Evolutionary conservation across 37 sponge, comb jelly and placozoan species (phyloP).

Genomic region (Tethya wilhelma): DNA sequence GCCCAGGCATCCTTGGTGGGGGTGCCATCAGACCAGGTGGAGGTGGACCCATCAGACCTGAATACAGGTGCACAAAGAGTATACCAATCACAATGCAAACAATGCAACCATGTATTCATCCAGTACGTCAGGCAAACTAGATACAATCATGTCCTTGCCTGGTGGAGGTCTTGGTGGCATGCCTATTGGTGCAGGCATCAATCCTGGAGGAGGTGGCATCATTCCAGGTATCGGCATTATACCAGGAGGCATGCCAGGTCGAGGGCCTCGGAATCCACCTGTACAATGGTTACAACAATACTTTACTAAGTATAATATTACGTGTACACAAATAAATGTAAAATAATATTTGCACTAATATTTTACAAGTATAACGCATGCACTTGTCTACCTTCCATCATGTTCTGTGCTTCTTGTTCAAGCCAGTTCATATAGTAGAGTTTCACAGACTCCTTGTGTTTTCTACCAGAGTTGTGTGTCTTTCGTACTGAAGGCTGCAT

Average conservation of each 20-base stretch:
- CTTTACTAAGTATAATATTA: not conserved
- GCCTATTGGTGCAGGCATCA: slow-evolving; percentile 38
- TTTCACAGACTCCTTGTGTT: slow-evolving; percentile 95
- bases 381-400: slow-evolving; percentile 67
- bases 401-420: slow-evolving; percentile 93
- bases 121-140: no score
- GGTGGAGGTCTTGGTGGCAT: slow-evolving; percentile 40
- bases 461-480: slow-evolving; percentile 97
- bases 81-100: not conserved
- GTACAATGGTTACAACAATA: not conserved
- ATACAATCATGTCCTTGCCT: not conserved
- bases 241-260: slow-evolving; percentile 6
- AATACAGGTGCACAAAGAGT: not conserved
- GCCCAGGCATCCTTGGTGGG: slow-evolving; percentile 36
- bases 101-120: not conserved
- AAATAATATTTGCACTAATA: not conserved
- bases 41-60: slow-evolving; percentile 40
- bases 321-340: not conserved
- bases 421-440: slow-evolving; percentile 96
- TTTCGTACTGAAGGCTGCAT: slow-evolving; percentile 94
- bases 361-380: not conserved
- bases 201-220: slow-evolving; percentile 57
- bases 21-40: slow-evolving; percentile 47
- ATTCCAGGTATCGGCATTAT: slow-evolving; percentile 43
- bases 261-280: slow-evolving; percentile 9